Percentiles rank a stretch among this genome's conserved stretches.
Evolutionary conservation across 2,888 invertebrate genomes (phyloP).

Genomic region (Herminia tarsipennalis): DNA sequence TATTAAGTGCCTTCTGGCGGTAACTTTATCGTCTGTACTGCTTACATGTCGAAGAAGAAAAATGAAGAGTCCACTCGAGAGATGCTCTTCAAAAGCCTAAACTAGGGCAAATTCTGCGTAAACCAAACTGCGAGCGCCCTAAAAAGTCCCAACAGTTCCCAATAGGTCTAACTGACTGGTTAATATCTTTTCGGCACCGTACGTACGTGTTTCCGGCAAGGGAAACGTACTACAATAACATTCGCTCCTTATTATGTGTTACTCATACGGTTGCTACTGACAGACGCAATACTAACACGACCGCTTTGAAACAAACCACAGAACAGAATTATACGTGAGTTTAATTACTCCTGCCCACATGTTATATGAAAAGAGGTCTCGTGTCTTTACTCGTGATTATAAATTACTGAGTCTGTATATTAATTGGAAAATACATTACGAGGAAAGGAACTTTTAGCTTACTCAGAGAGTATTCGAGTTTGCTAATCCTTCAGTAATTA

Average conservation of each 20-base stretch:
- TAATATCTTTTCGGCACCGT: slow-evolving; percentile 50
- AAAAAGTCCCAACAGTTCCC: slow-evolving; percentile 20
- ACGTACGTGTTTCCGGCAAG: slow-evolving; percentile 54
- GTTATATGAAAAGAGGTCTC: too few relatives aligned
- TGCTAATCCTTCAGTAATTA: too few relatives aligned
- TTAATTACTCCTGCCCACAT: too few relatives aligned
- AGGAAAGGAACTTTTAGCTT: too few relatives aligned
- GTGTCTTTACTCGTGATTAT: too few relatives aligned
- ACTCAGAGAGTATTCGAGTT: too few relatives aligned
- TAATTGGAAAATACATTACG: too few relatives aligned
- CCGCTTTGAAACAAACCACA: not conserved
- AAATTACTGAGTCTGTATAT: too few relatives aligned
- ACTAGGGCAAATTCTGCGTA: slow-evolving; percentile 2
- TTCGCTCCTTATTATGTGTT: slow-evolving; percentile 30
- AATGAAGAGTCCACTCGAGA: not conserved
- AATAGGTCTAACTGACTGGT: slow-evolving; percentile 29
- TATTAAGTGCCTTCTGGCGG: too few relatives aligned
- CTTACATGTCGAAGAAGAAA: too few relatives aligned
- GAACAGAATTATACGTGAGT: not conserved
- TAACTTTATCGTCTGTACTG: too few relatives aligned
- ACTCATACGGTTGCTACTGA: slow-evolving; percentile 16
- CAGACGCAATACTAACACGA: slow-evolving; percentile 4
- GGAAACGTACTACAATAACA: slow-evolving; percentile 40
- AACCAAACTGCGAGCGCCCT: slow-evolving; percentile 11
- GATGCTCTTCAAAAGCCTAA: not conserved